Evolutionary conservation across 2,888 invertebrate genomes (phyloP).

Genomic region (Campoplex capitator): DNA sequence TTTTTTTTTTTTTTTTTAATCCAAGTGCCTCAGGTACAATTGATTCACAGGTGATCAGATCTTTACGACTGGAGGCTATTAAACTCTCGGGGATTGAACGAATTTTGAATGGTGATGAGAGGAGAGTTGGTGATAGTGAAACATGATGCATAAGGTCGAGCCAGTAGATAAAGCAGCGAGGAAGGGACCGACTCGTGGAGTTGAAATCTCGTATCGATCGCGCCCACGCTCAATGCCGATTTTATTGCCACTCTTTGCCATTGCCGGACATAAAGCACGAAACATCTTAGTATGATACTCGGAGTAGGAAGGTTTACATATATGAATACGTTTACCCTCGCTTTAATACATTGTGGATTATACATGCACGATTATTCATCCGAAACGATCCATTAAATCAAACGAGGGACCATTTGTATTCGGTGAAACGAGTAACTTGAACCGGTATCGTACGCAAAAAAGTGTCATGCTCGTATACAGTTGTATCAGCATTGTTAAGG

Average conservation of each 20-base stretch:
- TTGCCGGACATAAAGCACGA: conserved; percentile 22
- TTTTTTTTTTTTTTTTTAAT: too few relatives aligned
- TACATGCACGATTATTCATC: not conserved
- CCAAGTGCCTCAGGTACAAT: not conserved
- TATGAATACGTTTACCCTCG: not conserved
- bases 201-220: conserved; percentile 53
- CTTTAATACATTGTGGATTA: conserved; percentile 7
- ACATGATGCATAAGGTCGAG: conserved; percentile 11
- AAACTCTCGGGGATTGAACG: not conserved
- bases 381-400: conserved; percentile 12
- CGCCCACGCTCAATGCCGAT: conserved; percentile 32
- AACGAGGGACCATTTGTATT: conserved; percentile 10
- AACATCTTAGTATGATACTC: conserved; percentile 13
- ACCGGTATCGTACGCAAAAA: not conserved
- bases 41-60: not conserved
- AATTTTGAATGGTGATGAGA: not conserved
- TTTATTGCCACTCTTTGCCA: conserved; percentile 32
- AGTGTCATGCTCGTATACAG: not conserved
- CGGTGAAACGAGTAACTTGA: not conserved
- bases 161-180: conserved; percentile 4
- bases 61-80: not conserved
- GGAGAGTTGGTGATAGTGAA: not conserved
- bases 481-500: not conserved
- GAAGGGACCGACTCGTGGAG: conserved; percentile 57
- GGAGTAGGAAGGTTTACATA: not conserved